A percentile compares a stretch with the other conserved stretches of the same genome.
Conservation (phyloP, 2,113 vertebrate genomes). For the Plestiodon gilberti region DNA sequence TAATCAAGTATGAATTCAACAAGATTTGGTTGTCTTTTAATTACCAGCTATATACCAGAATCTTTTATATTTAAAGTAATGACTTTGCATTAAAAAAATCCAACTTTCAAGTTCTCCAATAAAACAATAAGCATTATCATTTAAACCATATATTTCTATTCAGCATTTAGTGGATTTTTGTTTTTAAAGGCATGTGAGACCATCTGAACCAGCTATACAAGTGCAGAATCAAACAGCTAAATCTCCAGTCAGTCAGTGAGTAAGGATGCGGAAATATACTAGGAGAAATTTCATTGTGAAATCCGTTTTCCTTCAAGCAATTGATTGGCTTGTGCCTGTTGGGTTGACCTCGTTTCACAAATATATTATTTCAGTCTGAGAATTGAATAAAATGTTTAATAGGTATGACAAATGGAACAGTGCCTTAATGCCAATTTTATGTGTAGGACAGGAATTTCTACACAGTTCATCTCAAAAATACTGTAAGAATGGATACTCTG, state of each 20-base stretch:
- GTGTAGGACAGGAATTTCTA: constrained; percentile 25
- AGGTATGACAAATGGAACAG: constrained; percentile 18
- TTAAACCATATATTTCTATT: not conserved
- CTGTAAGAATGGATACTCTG: constrained; percentile 43
- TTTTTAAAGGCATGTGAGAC: not conserved
- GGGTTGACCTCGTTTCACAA: not conserved
- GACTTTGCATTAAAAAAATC: not conserved
- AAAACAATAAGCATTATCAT: not conserved
- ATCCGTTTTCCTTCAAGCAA: not conserved
- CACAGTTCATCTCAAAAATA: constrained; percentile 54
- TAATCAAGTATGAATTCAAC: not conserved
- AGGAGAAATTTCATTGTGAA: not conserved
- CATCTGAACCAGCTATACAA: not conserved
- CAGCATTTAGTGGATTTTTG: not conserved
- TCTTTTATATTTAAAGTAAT: not conserved
- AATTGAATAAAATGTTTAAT: constrained; percentile 24
- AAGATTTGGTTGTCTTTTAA: not conserved
- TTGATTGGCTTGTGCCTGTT: not conserved
- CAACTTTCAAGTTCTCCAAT: not conserved
- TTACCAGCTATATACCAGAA: not conserved
- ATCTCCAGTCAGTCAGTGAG: not conserved
- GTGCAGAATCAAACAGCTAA: not conserved
- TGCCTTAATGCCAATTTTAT: not conserved
- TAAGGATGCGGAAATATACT: not conserved
- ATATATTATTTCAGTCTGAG: constrained; percentile 27